Base-by-base conservation (phyloP, 2,797 vertebrate species). In the Sebastes taczanowskii region DNA sequence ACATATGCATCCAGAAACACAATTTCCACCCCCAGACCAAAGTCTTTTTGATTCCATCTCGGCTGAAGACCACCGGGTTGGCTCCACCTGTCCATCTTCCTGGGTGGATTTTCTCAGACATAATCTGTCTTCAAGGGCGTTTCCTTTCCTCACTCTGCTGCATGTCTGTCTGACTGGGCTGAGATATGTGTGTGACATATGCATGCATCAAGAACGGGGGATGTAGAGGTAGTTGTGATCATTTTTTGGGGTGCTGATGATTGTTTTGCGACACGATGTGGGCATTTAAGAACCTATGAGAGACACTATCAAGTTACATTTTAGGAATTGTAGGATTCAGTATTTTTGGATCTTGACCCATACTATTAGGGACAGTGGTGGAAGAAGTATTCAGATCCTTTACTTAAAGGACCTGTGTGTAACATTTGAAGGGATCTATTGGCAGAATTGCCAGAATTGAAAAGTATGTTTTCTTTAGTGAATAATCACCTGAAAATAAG, bases 61-160 rank as follows among this genome's bases (percentile, higher is more conserved):
- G 27, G 38, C 58, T 63, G 35, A 46, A 73, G 88, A 92, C 86
- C 85, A 90, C 87, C 92, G 55, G 81, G 85, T 66, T 42, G 52
- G 81, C 76, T 78, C 35, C 89, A 86, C 84, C 86, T 90, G 85
- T 83, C 86, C 22, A 11, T 80, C 80, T 71, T 63, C 62, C 65
- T 30, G 62, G 18, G 59, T 30, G 59, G 71, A 69, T 77, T 69
- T 78, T 64, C 76, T 74, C 69, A 73, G 76, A 75, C 71, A 22
- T 86, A 78, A 92, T 93, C 83, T 68, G 65, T 81, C 85, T 90
- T 80, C 58, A 16, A 67, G 27, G 64, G 61, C 6, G 1, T 73
- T 79, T 77, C 78, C 55, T 78, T 74, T 63, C 75, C 68, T 71
- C 49, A 30, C 55, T 66, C 34, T 81, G 61, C 29, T 20, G 11